Conservation (phyloP, 2,888 invertebrate species). For the Acanthoscelides obtectus region DNA sequence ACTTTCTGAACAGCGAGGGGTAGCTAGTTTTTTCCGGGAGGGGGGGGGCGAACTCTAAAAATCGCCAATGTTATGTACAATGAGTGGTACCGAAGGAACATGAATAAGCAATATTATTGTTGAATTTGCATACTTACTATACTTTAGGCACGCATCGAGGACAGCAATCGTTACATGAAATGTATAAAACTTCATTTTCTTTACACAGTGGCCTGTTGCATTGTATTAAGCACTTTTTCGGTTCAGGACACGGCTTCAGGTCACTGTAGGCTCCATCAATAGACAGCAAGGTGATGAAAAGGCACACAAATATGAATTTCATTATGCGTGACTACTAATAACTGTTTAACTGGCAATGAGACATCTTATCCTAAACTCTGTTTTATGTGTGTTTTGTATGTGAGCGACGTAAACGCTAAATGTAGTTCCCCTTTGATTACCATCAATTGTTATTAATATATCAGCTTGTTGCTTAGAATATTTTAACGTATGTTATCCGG, state of each 20-base stretch:
- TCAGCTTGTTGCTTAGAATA: too few relatives aligned
- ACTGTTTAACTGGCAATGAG: not conserved
- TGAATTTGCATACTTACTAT: not conserved
- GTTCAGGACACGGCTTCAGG: not conserved
- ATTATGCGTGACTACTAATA: not conserved
- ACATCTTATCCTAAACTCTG: not conserved
- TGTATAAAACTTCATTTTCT: not conserved
- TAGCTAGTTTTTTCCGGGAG: too few relatives aligned
- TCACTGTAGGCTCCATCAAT: not conserved
- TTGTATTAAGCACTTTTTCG: not conserved
- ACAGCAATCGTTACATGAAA: not conserved
- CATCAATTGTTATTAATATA: too few relatives aligned
- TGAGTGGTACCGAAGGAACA: too few relatives aligned
- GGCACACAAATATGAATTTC: not conserved
- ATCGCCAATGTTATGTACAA: too few relatives aligned
- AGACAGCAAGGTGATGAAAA: not conserved
- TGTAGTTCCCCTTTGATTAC: not conserved
- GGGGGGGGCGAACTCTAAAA: too few relatives aligned
- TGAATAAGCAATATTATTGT: not conserved
- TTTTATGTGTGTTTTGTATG: not conserved
- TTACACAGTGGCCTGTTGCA: not conserved
- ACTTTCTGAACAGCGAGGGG: too few relatives aligned
- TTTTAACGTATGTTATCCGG: too few relatives aligned
- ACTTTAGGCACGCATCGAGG: not conserved
- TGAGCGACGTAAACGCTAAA: not conserved